Base-by-base conservation (phyloP, 2,888 invertebrate species). In the Tetropium fuscum region DNA sequence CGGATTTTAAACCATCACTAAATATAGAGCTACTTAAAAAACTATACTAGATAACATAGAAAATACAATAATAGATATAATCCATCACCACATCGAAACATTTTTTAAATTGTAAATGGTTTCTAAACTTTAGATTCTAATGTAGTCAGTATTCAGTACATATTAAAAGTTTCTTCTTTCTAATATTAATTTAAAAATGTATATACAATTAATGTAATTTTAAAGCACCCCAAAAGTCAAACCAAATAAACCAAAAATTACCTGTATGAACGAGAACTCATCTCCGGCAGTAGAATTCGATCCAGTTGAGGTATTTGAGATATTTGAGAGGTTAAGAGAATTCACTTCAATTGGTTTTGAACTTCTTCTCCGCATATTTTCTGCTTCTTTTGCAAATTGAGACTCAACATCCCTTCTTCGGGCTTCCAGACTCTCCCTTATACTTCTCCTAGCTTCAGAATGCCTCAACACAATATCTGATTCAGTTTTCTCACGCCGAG, bases 401-500 rank as follows among this genome's bases (percentile, higher is more conserved):
- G 72, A 72, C 68, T 83, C 84, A 44, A 83, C 80, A 62, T 84
- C 84, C 56, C 79, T 77, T 56, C 83, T 77, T 63, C 84, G 80
- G 10, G 83, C 82, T 63, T 83, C 83, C 66, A 84, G 71, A 64
- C 80, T 83, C 59, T 83, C 83, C 53, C 84, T 75, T 41, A 84
- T 80, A 65, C 84, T 84, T 68, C 83, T 83, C 53, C 85, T 80
- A 58, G 83, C 82, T 60, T 84, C 84, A 44, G 85, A 83, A 80
- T 85, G 88, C 74, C 90, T 86, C 78, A 92, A 87, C 73, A 92
- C 89, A 79, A 94, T 93, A 81, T 93, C 92, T 61, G 93, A 93
- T 84, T 94, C 94, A 77, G 94, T 94, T 85, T 93, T 93, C 87
- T 94, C 94, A 74, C 94, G 86, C 75, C 94, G 87, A 47, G 92